phyloP scores from a whole-genome alignment of 2,113 vertebrate species.

The Myotis davidii region DNA sequence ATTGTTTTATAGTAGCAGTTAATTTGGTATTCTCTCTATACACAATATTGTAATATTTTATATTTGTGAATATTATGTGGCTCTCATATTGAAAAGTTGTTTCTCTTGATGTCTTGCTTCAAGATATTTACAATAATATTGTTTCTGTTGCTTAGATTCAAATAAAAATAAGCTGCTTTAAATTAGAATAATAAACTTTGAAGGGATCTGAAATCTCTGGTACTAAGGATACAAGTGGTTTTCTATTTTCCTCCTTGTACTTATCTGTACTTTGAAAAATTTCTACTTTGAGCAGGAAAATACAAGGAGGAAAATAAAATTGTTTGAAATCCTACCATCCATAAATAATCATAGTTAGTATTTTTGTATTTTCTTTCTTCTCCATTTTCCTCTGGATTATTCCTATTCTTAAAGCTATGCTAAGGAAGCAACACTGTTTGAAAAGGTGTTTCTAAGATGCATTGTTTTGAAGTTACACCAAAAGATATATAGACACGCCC shows the following conservation, averaged over 20 bases:
- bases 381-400: neutral
- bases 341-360: neutral
- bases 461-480: neutral
- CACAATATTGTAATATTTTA: slow-evolving; percentile 58
- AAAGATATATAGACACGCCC: neutral
- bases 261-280: slow-evolving; percentile 40
- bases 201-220: neutral
- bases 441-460: slow-evolving; percentile 26
- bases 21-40: slow-evolving; percentile 70
- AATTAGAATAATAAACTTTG: slow-evolving; percentile 57
- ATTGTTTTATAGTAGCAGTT: slow-evolving; percentile 71
- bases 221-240: neutral
- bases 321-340: neutral
- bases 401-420: neutral
- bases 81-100: slow-evolving; percentile 57
- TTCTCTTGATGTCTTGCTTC: slow-evolving; percentile 42
- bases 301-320: neutral
- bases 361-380: slow-evolving; percentile 43
- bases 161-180: slow-evolving; percentile 65
- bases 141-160: slow-evolving; percentile 66
- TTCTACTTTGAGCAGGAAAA: neutral
- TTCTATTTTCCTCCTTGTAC: slow-evolving; percentile 19
- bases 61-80: slow-evolving; percentile 62
- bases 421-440: neutral
- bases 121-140: slow-evolving; percentile 67